These are phyloP conservation scores for Pogonognathellus flavescens DNA, from an alignment of 1,140 invertebrate species.

Conservation along the genomic window DNA sequence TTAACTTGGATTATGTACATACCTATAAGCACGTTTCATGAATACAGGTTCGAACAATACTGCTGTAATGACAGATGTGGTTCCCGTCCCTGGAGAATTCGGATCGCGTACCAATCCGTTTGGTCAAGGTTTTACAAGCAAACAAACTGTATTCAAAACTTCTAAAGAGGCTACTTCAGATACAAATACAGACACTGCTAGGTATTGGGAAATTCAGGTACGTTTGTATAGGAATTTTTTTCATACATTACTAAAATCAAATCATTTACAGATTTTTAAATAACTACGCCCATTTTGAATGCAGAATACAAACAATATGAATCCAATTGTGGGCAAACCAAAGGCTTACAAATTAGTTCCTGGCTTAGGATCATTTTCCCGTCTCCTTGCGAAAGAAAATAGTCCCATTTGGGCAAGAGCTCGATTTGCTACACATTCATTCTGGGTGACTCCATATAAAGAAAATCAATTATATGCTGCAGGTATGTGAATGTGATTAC, in stretches of 20 bases:
- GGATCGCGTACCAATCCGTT: constrained; percentile 53
- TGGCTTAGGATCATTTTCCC: neutral
- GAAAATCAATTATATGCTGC: constrained; percentile 22
- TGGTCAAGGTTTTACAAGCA: constrained; percentile 55
- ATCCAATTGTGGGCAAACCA: constrained; percentile 1
- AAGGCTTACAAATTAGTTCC: neutral
- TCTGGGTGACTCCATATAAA: constrained; percentile 34
- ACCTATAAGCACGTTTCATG: neutral
- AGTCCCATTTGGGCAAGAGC: constrained; percentile 2
- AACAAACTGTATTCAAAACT: constrained; percentile 18
- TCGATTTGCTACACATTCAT: constrained; percentile 8
- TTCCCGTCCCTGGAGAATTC: constrained; percentile 25
- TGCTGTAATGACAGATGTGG: constrained; percentile 47
- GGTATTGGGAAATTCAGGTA: constrained; percentile 62
- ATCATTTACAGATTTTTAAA: no score
- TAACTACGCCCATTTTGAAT: no score
- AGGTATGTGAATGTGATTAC: constrained; percentile 34
- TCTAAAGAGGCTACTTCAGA: constrained; percentile 22
- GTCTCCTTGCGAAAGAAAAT: constrained; percentile 29
- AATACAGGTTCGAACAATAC: constrained; percentile 52
- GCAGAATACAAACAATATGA: neutral
- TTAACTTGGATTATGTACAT: no score
- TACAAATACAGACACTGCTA: neutral
- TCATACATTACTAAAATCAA: neutral
- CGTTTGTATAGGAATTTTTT: neutral